phyloP scores from a whole-genome alignment of 1,140 invertebrate genomes.

The Cydia strobilella region DNA sequence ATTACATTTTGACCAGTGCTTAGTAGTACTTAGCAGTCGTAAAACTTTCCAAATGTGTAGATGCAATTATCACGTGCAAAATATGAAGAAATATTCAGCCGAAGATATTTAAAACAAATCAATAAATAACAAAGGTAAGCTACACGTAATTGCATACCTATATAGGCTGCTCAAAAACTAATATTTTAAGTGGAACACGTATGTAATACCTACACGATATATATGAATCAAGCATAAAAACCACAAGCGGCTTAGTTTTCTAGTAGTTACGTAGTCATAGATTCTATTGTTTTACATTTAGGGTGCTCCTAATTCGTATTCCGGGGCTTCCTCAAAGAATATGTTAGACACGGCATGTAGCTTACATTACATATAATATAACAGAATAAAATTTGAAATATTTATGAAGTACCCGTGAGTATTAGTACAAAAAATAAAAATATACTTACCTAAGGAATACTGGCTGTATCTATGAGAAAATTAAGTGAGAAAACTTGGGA shows the following conservation, averaged over 20 bases:
- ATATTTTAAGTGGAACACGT: background rate
- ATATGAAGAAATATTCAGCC: background rate
- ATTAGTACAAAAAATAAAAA: no score
- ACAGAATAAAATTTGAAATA: no score
- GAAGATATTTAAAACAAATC: background rate
- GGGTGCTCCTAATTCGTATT: conserved; percentile 25
- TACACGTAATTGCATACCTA: background rate
- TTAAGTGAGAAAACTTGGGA: no score
- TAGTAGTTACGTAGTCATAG: conserved; percentile 1
- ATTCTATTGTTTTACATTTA: conserved; percentile 28
- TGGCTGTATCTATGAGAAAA: no score
- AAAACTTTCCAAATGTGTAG: conserved; percentile 20
- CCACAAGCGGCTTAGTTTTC: conserved; percentile 16
- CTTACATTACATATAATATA: background rate
- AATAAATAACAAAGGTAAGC: background rate
- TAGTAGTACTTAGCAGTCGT: conserved; percentile 17
- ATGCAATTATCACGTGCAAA: background rate
- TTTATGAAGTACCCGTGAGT: no score
- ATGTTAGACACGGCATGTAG: background rate
- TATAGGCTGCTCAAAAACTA: background rate
- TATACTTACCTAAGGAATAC: no score
- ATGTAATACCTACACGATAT: conserved; percentile 2
- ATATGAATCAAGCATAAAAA: conserved; percentile 16
- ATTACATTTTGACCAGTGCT: conserved; percentile 29
- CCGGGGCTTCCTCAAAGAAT: background rate